phyloP scores from a whole-genome alignment of 2,888 invertebrate species.

The Hyposoter didymator region DNA sequence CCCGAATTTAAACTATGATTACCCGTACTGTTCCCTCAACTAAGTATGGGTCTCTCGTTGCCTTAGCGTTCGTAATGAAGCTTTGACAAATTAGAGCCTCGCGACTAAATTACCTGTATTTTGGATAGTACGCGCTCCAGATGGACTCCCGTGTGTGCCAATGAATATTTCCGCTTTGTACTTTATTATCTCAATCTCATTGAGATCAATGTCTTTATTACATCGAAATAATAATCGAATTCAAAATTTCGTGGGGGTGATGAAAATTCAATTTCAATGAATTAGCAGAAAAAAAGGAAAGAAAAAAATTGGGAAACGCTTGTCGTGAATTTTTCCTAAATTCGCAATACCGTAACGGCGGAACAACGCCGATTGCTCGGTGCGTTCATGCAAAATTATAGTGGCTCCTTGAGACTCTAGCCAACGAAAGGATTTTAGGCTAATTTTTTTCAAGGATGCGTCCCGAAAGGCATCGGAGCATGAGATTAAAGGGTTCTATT shows the following conservation, averaged over 20 bases:
- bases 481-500: constrained; percentile 51
- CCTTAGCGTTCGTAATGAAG: constrained; percentile 80
- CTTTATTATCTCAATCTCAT: constrained; percentile 38
- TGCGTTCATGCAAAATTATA: constrained; percentile 1
- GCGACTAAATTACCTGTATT: constrained; percentile 80
- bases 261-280: background rate
- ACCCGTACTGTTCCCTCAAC: constrained; percentile 75
- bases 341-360: constrained; percentile 25
- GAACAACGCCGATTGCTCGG: constrained; percentile 19
- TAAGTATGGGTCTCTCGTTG: constrained; percentile 82
- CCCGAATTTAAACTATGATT: constrained; percentile 84
- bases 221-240: constrained; percentile 7
- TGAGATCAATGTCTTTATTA: constrained; percentile 49
- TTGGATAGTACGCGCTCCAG: constrained; percentile 62
- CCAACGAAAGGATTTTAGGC: constrained; percentile 38
- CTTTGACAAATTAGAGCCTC: constrained; percentile 83
- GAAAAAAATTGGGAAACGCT: background rate
- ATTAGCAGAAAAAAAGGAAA: background rate
- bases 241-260: background rate
- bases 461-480: constrained; percentile 41
- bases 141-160: constrained; percentile 40
- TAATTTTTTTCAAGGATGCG: constrained; percentile 49
- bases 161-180: constrained; percentile 33
- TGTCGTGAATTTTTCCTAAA: background rate
- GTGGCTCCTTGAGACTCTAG: background rate